Evolutionary conservation across 2,113 vertebrate species (phyloP).

Genomic region (Notothenia coriiceps): DNA sequence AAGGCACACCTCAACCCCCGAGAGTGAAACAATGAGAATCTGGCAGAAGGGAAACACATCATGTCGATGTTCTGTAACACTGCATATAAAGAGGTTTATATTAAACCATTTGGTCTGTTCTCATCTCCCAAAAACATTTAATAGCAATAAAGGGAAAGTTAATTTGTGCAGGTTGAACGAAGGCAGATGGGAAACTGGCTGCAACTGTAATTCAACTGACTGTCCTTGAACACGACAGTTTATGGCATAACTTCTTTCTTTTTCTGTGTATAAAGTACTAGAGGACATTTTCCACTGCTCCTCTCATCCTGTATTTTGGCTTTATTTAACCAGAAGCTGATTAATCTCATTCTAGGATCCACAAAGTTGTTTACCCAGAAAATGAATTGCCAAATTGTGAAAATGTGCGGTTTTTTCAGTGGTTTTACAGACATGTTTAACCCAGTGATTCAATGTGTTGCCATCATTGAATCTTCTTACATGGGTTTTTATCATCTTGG

Average conservation of each 20-base stretch:
- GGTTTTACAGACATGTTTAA: constrained; percentile 20
- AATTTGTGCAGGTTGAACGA: not conserved
- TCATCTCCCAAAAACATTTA: not conserved
- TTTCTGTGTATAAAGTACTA: not conserved
- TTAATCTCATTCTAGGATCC: not conserved
- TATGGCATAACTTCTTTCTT: not conserved
- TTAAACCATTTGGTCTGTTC: not conserved
- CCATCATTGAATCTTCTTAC: not conserved
- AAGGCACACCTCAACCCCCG: constrained; percentile 48
- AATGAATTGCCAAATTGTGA: not conserved
- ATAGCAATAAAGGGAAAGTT: not conserved
- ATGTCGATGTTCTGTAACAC: not conserved
- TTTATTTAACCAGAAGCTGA: not conserved
- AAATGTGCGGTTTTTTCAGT: not conserved
- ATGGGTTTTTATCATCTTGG: constrained; percentile 13
- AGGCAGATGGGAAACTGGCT: not conserved
- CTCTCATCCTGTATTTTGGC: not conserved
- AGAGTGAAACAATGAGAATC: constrained; percentile 30
- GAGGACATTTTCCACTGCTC: not conserved
- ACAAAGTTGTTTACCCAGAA: not conserved
- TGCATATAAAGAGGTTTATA: not conserved
- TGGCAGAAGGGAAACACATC: not conserved
- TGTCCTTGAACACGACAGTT: not conserved
- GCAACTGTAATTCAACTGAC: not conserved
- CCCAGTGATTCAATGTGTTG: constrained; percentile 14